These are phyloP conservation scores for Metopolophium dirhodum DNA, from an alignment of 1,140 invertebrate genomes.

Conservation along the genomic window DNA sequence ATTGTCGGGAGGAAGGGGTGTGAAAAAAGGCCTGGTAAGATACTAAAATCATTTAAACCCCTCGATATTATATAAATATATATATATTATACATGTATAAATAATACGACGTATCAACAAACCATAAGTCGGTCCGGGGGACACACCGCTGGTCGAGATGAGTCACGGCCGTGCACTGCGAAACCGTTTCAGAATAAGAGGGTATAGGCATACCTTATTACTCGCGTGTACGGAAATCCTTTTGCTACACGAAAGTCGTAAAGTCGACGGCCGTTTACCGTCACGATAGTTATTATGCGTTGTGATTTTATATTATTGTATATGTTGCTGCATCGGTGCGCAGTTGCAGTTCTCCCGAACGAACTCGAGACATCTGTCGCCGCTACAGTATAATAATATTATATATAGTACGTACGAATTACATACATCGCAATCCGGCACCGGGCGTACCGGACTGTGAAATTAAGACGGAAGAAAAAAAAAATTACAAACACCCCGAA, in stretches of 20 bases:
- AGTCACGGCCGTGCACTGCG: neutral
- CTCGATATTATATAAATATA: neutral
- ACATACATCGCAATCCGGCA: neutral
- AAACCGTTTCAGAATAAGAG: neutral
- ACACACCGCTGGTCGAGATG: neutral
- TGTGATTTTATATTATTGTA: neutral
- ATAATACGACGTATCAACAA: conserved; percentile 34
- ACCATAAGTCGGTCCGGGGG: neutral
- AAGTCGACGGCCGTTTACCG: neutral
- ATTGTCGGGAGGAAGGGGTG: neutral
- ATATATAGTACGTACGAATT: neutral
- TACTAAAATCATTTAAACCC: conserved; percentile 38
- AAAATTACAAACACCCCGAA: neutral
- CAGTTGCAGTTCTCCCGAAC: neutral
- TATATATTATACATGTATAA: neutral
- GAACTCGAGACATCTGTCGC: conserved; percentile 19
- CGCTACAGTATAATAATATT: neutral
- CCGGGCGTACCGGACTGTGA: conserved; percentile 28
- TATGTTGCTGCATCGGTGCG: neutral
- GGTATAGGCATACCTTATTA: neutral
- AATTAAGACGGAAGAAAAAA: conserved; percentile 25
- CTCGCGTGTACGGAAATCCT: neutral
- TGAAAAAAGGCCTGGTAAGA: neutral
- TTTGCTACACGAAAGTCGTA: neutral
- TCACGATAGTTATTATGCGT: neutral